phyloP scores from a whole-genome alignment of 92 coral and sea anemone species.

The Epizoanthus scotinus region DNA sequence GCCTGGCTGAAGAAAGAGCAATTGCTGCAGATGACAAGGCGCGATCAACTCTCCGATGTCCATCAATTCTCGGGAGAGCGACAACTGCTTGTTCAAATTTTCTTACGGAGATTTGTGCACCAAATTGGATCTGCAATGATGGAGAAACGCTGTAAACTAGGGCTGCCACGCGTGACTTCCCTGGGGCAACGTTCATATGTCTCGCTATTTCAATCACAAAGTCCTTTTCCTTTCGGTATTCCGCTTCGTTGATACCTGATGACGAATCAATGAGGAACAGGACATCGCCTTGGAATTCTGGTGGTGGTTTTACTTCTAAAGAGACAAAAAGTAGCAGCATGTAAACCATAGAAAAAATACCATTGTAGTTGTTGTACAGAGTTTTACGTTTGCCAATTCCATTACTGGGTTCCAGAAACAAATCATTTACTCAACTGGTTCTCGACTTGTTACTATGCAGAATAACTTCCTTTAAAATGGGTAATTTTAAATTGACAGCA shows the following conservation, averaged over 20 bases:
- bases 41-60: conserved; percentile 61
- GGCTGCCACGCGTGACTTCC: conserved; percentile 61
- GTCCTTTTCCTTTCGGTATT: conserved; percentile 55
- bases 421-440: no score
- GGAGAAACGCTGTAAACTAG: conserved; percentile 61
- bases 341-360: neutral
- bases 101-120: conserved; percentile 29
- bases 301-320: neutral
- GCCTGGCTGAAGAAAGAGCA: conserved; percentile 50
- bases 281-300: conserved; percentile 45
- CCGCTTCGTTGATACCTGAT: conserved; percentile 35
- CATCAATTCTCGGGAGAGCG: conserved; percentile 56
- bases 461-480: no score
- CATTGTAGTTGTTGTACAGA: no score
- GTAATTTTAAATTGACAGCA: no score
- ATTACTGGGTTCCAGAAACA: no score
- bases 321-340: neutral
- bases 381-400: no score
- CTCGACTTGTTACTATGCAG: no score
- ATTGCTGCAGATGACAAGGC: conserved; percentile 59
- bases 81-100: conserved; percentile 47
- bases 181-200: conserved; percentile 57
- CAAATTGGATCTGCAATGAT: conserved; percentile 39
- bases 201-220: conserved; percentile 58
- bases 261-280: conserved; percentile 79